Evolutionary conservation across 1,140 invertebrate genomes (phyloP), one percentile per base, ranked within the genome.

Genomic region (Ceratosolen solmsi): DNA sequence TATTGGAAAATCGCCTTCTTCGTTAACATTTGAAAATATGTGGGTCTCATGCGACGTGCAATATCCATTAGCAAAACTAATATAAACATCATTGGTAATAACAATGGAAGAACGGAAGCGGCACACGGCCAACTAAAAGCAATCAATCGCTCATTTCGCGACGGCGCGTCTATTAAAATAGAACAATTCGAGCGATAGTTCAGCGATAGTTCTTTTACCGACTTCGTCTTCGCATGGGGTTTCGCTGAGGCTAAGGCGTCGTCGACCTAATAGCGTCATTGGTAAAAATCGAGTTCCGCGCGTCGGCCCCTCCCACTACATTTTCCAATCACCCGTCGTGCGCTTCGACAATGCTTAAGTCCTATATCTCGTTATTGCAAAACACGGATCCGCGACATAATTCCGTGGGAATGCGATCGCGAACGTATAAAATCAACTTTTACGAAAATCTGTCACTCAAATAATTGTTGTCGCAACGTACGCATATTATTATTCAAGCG

Each of bases 341-440:
- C 56, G 30, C 49, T 41, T 82, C 68, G 51, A 83, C 86, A 85
- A 83, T 85, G 70, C 82, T 25, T 56, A 17, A 9, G 7, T 54
- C 33, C 49, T 56, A n/a, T n/a, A 3, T 33, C 73, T n/a, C 63
- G 80, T n/a, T 38, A 76, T 87, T 87, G 79, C 85, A 85, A 86
- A 87, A 87, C 81, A 82, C 73, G 20, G 49, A 17, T 58, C 17
- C 46, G 22, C 36, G 84, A 65, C 76, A 86, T 83, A 84, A 86
- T 85, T 86, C 70, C 84, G 71, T 87, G 87, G 82, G 86, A 87
- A 87, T 84, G 82, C 84, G 84, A 84, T 85, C 83, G 60, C 33
- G 27, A 65, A n/a, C 49, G 38, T 30, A 22, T 20, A 49, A 71
- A 41, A 25, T 20, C 20, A 70, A 46, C 56, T 58, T 33, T 56